Evolutionary conservation across 2,797 vertebrate genomes (phyloP).

Genomic region (Molossus alvarezi): DNA sequence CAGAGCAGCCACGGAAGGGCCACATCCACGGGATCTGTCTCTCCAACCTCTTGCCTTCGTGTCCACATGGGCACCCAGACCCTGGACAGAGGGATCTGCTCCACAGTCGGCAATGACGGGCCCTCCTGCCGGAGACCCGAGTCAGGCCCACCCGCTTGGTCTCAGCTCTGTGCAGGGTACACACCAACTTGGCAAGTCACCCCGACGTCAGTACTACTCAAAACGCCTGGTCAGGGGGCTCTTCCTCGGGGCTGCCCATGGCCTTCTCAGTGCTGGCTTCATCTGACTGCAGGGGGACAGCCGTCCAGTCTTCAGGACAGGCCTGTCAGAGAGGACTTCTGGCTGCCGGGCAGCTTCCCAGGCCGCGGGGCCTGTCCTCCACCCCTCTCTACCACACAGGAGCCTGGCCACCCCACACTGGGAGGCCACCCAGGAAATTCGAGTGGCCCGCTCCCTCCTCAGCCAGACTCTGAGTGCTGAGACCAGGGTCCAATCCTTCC

Average conservation of each 20-base stretch:
- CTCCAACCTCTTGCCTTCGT: not conserved
- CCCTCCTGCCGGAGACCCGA: not conserved
- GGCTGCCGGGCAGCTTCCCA: not conserved
- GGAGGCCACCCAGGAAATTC: not conserved
- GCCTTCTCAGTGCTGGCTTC: not conserved
- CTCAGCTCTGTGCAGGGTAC: not conserved
- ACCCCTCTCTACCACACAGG: fast-evolving
- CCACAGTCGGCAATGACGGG: not conserved
- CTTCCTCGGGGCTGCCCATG: not conserved
- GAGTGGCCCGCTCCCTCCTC: not conserved
- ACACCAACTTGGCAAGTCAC: not conserved
- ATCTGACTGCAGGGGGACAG: not conserved
- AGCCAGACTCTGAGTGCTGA: not conserved
- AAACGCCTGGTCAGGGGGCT: not conserved
- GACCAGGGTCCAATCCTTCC: not conserved
- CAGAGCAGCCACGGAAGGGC: fast-evolving
- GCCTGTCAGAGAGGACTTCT: not conserved
- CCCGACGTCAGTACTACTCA: fast-evolving
- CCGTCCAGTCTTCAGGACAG: not conserved
- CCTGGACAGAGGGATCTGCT: not conserved
- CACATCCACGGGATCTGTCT: fast-evolving
- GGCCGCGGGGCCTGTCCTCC: not conserved
- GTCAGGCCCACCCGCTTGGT: fast-evolving
- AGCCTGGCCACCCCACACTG: too few species aligned
- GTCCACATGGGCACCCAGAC: too few species aligned